Percentiles rank a stretch among this genome's conserved stretches.
Evolutionary conservation across 2,113 vertebrate species (phyloP).

Genomic region (Brachyhypopomus gauderio): DNA sequence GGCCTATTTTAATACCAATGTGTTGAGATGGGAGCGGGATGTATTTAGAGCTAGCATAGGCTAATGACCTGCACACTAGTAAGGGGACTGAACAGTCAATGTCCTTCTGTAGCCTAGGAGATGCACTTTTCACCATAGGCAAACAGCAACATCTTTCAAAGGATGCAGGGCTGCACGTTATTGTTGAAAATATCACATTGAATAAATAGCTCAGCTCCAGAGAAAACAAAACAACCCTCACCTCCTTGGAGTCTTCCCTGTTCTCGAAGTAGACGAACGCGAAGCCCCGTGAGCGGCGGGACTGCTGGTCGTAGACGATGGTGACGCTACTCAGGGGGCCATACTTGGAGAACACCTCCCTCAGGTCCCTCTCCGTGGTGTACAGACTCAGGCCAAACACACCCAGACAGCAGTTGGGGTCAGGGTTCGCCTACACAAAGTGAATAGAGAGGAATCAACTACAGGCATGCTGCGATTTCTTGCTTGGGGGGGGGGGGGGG

Average conservation of each 20-base stretch:
- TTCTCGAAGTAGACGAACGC: slow-evolving; percentile 97
- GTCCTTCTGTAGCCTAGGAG: no score
- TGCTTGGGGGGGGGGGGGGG: no score
- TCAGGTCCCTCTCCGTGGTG: slow-evolving; percentile 92
- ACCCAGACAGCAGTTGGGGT: slow-evolving; percentile 92
- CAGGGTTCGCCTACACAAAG: slow-evolving; percentile 85
- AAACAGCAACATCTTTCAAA: no score
- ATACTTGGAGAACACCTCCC: slow-evolving; percentile 95
- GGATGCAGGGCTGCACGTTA: no score
- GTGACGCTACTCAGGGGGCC: slow-evolving; percentile 88
- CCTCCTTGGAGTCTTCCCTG: slow-evolving; percentile 89
- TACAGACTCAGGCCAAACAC: slow-evolving; percentile 96
- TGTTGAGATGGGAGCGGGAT: not conserved
- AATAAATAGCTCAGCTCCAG: no score
- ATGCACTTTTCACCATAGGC: not conserved
- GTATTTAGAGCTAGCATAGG: not conserved
- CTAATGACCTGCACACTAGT: not conserved
- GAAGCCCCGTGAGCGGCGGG: slow-evolving; percentile 91
- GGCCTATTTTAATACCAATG: no score
- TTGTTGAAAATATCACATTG: no score
- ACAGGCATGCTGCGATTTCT: not conserved
- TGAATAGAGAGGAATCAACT: not conserved
- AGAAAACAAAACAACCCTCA: slow-evolving; percentile 51
- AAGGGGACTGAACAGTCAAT: not conserved
- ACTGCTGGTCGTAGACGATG: slow-evolving; percentile 96